Percentiles rank a stretch among this genome's conserved stretches.
Conservation (phyloP, 2,797 vertebrate genomes). For the Acrossocheilus wenchowensis region DNA sequence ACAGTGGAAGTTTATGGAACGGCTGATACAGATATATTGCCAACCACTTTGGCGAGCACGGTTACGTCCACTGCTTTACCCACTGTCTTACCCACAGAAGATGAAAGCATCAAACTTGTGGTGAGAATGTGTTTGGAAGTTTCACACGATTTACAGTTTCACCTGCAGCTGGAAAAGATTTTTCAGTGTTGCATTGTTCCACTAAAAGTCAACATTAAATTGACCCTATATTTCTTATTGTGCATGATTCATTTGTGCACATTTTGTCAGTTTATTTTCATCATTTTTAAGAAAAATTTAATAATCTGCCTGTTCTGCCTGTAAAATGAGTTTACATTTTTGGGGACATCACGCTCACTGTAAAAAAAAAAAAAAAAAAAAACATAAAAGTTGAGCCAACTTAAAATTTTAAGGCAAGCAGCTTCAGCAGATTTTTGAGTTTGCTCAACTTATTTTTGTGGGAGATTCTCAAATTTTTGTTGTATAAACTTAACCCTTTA, state of each 20-base stretch:
- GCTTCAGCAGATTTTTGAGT: too few relatives aligned
- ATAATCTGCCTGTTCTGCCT: not conserved
- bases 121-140: slow-evolving; percentile 60
- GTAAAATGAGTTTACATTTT: not conserved
- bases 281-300: not conserved
- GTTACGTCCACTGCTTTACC: slow-evolving; percentile 11
- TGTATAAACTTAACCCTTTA: too few relatives aligned
- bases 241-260: too few relatives aligned
- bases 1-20: slow-evolving; percentile 34
- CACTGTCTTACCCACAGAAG: slow-evolving; percentile 67
- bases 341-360: not conserved
- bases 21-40: slow-evolving; percentile 33
- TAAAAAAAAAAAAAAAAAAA: too few relatives aligned
- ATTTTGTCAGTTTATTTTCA: not conserved
- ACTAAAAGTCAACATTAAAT: not conserved
- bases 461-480: too few relatives aligned
- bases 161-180: not conserved
- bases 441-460: too few relatives aligned
- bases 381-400: too few relatives aligned
- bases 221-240: not conserved
- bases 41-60: slow-evolving; percentile 14
- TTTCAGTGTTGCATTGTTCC: not conserved
- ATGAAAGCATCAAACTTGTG: slow-evolving; percentile 72
- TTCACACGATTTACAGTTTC: not conserved
- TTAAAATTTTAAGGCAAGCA: too few relatives aligned